Percentiles rank a stretch among this genome's conserved stretches.
These are phyloP conservation scores for Eulemur macaco DNA, from an alignment of 2,113 vertebrate genomes.

Conservation along the genomic window DNA sequence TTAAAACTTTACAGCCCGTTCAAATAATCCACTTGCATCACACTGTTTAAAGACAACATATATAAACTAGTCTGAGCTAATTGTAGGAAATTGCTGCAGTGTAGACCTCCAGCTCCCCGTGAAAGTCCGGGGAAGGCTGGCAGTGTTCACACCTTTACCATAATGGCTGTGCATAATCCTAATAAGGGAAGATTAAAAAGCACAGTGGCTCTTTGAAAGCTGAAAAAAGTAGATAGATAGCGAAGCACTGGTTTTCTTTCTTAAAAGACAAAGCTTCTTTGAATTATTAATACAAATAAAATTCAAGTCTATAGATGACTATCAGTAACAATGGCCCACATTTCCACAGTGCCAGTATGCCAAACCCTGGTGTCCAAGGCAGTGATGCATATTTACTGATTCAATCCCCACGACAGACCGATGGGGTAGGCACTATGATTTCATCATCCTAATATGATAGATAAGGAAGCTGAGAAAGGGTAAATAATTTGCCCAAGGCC, in stretches of 20 bases:
- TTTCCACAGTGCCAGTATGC: not conserved
- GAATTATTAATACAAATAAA: not conserved
- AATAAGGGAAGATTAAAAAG: not conserved
- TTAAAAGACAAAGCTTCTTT: not conserved
- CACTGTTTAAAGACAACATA: not conserved
- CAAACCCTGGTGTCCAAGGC: not conserved
- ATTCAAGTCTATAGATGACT: not conserved
- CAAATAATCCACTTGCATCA: not conserved
- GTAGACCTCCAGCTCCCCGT: not conserved
- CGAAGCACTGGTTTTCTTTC: not conserved
- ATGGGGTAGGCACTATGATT: not conserved
- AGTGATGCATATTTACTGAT: not conserved
- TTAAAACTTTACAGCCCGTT: not conserved
- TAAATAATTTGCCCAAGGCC: not conserved
- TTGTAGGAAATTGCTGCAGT: not conserved
- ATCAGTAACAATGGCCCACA: not conserved
- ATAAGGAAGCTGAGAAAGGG: not conserved
- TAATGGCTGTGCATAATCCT: not conserved
- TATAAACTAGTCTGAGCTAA: not conserved
- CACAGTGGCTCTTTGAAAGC: not conserved
- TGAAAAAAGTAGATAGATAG: not conserved
- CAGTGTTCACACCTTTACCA: not conserved
- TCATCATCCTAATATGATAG: not conserved
- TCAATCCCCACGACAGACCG: not conserved
- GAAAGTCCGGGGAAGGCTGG: not conserved